These are phyloP conservation scores for Loxodonta africana DNA, from an alignment of 2,113 vertebrate species.

Conservation along the genomic window DNA sequence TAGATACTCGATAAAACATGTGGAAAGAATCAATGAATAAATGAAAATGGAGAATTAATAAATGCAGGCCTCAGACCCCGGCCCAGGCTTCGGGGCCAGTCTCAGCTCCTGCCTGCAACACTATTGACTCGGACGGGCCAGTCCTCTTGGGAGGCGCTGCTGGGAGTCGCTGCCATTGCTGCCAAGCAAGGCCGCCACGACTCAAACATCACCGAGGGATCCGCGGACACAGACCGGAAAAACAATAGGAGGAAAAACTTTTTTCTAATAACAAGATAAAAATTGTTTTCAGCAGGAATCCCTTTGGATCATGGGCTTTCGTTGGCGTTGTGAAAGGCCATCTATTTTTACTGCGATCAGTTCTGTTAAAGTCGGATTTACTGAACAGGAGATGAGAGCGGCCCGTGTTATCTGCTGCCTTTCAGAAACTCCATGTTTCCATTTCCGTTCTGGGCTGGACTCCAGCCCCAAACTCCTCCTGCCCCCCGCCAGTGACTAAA, in stretches of 20 bases:
- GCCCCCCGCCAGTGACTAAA: not conserved
- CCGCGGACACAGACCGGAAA: fast-evolving
- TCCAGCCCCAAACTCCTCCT: not conserved
- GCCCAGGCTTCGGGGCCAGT: fast-evolving
- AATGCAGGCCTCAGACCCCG: fast-evolving
- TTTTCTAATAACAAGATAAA: not conserved
- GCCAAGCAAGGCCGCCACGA: not conserved
- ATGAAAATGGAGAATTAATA: fast-evolving
- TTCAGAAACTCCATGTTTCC: conserved; percentile 26
- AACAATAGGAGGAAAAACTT: not conserved
- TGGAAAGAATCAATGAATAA: fast-evolving
- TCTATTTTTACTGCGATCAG: conserved; percentile 63
- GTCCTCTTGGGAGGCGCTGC: not conserved
- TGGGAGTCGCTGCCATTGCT: fast-evolving
- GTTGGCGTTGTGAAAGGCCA: not conserved
- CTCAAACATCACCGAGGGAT: fast-evolving
- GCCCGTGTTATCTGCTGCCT: not conserved
- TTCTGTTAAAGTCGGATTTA: conserved; percentile 30
- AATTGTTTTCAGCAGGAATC: not conserved
- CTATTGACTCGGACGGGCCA: fast-evolving
- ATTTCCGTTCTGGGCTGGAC: not conserved
- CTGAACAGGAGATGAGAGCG: not conserved
- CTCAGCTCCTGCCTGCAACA: fast-evolving
- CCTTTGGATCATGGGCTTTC: not conserved
- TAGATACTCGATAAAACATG: not conserved